phyloP scores from a whole-genome alignment of 2,888 invertebrate species.

The Tetragnatha montana region DNA sequence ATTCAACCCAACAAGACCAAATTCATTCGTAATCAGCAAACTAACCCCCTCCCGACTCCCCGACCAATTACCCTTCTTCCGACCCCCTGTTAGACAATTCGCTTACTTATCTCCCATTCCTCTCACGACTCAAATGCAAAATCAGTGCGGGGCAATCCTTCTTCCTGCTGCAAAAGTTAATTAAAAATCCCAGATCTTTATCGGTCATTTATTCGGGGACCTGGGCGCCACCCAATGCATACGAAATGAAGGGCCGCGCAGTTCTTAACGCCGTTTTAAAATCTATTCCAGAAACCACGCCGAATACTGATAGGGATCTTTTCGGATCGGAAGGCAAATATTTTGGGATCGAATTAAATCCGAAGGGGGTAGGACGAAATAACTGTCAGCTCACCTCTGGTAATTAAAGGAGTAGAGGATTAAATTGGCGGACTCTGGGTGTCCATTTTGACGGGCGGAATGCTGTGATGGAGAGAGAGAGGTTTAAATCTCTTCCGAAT shows the following conservation, averaged over 20 bases:
- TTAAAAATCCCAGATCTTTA: conserved; percentile 48
- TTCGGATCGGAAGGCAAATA: conserved; percentile 16
- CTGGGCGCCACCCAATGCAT: conserved; percentile 22
- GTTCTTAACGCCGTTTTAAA: conserved; percentile 38
- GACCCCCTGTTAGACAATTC: neutral
- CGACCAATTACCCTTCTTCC: too few relatives aligned
- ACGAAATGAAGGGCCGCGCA: conserved; percentile 27
- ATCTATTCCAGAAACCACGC: conserved; percentile 20
- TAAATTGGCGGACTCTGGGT: neutral
- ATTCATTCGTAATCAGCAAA: too few relatives aligned
- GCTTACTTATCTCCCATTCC: neutral
- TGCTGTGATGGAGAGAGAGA: neutral
- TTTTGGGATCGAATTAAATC: conserved; percentile 20
- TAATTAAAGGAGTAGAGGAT: neutral
- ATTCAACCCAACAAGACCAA: too few relatives aligned
- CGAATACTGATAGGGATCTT: conserved; percentile 36
- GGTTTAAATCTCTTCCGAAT: neutral
- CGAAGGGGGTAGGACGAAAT: neutral
- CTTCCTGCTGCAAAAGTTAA: conserved; percentile 38
- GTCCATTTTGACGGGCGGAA: neutral
- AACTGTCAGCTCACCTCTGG: neutral
- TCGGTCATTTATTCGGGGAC: conserved; percentile 45
- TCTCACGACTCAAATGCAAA: conserved; percentile 1
- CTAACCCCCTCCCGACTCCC: too few relatives aligned
- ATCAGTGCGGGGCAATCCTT: conserved; percentile 25